These are phyloP conservation scores for Halcyon malimbica DNA, from an alignment of 2,113 vertebrate genomes.

Conservation along the genomic window DNA sequence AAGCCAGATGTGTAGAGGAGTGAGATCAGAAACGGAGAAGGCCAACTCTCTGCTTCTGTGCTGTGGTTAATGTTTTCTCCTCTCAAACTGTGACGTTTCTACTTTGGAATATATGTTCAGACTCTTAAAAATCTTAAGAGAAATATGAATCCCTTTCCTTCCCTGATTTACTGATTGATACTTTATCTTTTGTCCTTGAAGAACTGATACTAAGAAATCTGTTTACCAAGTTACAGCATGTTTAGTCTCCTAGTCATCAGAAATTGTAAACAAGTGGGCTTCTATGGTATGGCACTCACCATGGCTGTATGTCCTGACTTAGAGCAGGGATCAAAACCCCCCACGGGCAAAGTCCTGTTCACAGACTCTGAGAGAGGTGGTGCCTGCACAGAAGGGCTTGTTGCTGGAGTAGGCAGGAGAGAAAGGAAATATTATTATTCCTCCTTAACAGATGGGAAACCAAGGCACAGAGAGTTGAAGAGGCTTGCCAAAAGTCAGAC, in stretches of 20 bases:
- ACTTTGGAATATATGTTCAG: background rate
- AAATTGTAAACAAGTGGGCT: background rate
- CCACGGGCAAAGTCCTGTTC: background rate
- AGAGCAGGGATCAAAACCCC: background rate
- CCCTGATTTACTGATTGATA: background rate
- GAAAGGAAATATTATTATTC: constrained; percentile 58
- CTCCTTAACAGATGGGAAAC: constrained; percentile 53
- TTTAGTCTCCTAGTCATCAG: background rate
- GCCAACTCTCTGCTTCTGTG: background rate
- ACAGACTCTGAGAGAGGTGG: background rate
- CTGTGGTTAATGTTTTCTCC: background rate
- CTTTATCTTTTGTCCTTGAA: background rate
- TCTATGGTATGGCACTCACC: background rate
- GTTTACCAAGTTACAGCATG: background rate
- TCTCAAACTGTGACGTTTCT: background rate
- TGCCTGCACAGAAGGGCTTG: background rate
- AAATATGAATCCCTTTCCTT: background rate
- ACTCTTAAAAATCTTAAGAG: background rate
- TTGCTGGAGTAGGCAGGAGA: constrained; percentile 8
- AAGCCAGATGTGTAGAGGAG: background rate
- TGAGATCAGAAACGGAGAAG: background rate
- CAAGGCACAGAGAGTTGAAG: constrained; percentile 2
- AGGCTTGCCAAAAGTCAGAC: constrained; percentile 52
- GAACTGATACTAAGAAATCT: background rate
- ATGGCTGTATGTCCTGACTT: background rate